Evolutionary conservation across 2,888 invertebrate species (phyloP), one percentile per base, ranked within the genome.

Genomic region (Plutella xylostella): DNA sequence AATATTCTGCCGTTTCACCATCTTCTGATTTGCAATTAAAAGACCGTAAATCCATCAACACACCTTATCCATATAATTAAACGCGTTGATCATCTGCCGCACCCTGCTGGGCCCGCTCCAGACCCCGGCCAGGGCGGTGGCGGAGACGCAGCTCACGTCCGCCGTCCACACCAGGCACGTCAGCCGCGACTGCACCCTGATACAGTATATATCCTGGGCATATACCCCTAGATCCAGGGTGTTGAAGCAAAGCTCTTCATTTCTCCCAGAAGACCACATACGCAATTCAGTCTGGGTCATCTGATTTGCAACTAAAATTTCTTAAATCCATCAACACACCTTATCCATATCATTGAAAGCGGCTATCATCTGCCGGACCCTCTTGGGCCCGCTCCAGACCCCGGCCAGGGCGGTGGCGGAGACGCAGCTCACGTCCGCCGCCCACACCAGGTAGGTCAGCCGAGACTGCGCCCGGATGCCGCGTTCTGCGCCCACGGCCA

Each of bases 11-110:
- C n/a, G n/a, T n/a, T n/a, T n/a, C n/a, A n/a, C n/a, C n/a, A n/a
- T n/a, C n/a, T n/a, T n/a, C n/a, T n/a, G n/a, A n/a, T n/a, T n/a
- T n/a, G n/a, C n/a, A n/a, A n/a, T n/a, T n/a, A n/a, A n/a, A n/a
- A n/a, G n/a, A n/a, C n/a, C n/a, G n/a, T n/a, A n/a, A n/a, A n/a
- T n/a, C n/a, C n/a, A n/a, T n/a, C n/a, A n/a, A 20, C 25, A n/a
- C 21, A 68, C 68, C 61, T 61, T 58, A 15, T 65, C 55, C 20
- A 64, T 20, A 12, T 53, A 44, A n/a, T 55, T 44, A 20, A 62
- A 39, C 20, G 55, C 54, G 7, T 22, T 15, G 3, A 61, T 55
- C 12, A 61, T 54, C 3, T 49, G 37, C 12, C 33, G 47, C 54
- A 64, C 55, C 9, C 60, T 51, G 0, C 6, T 14, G 0, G 54